Conservation (phyloP, 2,113 vertebrate species). For the Eretmochelys imbricata region DNA sequence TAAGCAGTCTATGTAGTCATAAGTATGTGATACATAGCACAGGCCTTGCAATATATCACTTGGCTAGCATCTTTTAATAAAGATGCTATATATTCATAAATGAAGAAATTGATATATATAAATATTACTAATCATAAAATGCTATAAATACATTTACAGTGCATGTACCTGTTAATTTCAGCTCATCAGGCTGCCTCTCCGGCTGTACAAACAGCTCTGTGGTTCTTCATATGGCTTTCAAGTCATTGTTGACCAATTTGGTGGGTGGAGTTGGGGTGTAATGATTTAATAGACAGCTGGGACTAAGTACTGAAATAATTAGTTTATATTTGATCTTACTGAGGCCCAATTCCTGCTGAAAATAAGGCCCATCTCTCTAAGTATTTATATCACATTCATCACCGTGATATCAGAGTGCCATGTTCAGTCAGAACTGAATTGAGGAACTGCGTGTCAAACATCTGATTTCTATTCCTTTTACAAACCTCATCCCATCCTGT, state of each 20-base stretch:
- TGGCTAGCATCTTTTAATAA: constrained; percentile 57
- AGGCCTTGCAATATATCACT: constrained; percentile 42
- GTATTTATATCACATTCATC: not conserved
- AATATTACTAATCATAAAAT: constrained; percentile 32
- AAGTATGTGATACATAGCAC: constrained; percentile 19
- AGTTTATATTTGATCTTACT: not conserved
- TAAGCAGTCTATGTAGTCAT: not conserved
- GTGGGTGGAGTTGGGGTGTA: not conserved
- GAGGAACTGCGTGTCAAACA: not conserved
- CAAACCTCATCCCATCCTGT: too few relatives aligned
- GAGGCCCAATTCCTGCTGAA: not conserved
- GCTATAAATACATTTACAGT: constrained; percentile 24
- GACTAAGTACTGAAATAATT: not conserved
- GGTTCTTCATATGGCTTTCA: not conserved
- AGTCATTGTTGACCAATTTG: not conserved
- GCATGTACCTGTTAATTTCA: constrained; percentile 8
- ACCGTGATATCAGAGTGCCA: not conserved
- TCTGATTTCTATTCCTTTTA: too few relatives aligned
- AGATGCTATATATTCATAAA: constrained; percentile 9
- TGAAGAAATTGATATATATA: not conserved
- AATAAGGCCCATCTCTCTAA: not conserved
- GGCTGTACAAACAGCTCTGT: not conserved
- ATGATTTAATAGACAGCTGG: not conserved
- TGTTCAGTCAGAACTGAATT: not conserved
- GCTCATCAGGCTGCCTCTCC: not conserved